phyloP scores from a whole-genome alignment of 2,797 vertebrate species.

The Xiphorhynchus erythropygius region DNA sequence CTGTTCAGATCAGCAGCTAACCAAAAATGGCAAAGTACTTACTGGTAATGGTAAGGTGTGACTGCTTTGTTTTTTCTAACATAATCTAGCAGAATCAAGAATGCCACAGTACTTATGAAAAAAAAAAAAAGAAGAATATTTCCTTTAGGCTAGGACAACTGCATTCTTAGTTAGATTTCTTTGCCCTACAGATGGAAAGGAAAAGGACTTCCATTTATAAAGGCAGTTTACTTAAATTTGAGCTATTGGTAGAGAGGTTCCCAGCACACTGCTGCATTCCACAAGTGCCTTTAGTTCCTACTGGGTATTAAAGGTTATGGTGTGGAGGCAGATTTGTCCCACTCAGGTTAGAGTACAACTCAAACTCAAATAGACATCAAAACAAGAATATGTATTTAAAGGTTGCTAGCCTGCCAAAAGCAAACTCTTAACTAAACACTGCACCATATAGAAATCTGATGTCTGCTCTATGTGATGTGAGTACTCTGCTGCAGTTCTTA shows the following conservation, averaged over 20 bases:
- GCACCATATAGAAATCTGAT: neutral
- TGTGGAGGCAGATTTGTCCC: conserved; percentile 11
- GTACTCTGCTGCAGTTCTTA: neutral
- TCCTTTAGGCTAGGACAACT: neutral
- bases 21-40: neutral
- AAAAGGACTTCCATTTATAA: neutral
- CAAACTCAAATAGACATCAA: neutral
- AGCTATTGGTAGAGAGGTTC: conserved; percentile 24
- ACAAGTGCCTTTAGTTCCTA: neutral
- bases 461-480: neutral
- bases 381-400: neutral
- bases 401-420: neutral
- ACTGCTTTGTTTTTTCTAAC: neutral
- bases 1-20: conserved; percentile 12
- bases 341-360: conserved; percentile 18
- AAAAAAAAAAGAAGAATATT: neutral
- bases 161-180: conserved; percentile 32
- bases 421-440: neutral
- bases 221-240: conserved; percentile 21
- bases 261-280: conserved; percentile 22
- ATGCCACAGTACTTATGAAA: neutral
- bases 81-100: neutral
- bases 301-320: neutral
- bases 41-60: neutral
- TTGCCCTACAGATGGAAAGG: conserved; percentile 40